A percentile compares a stretch with the other conserved stretches of the same genome.
phyloP scores from a whole-genome alignment of 2,113 vertebrate species.

The Sapajus apella region DNA sequence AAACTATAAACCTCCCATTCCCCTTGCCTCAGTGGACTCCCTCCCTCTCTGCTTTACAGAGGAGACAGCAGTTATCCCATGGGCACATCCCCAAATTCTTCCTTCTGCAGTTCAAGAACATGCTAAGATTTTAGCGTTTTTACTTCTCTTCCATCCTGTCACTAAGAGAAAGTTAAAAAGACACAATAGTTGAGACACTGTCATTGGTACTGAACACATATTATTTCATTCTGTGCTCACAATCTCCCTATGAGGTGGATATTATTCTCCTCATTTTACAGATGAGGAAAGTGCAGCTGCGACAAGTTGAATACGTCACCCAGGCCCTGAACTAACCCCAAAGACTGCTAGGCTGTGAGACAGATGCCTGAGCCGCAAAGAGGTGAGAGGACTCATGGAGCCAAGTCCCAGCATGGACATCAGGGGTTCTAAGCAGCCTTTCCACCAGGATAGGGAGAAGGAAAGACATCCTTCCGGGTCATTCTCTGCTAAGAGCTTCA shows the following conservation, averaged over 20 bases:
- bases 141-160: not conserved
- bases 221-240: not conserved
- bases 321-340: not conserved
- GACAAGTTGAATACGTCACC: not conserved
- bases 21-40: accelerated
- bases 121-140: not conserved
- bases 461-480: not conserved
- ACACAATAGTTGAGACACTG: not conserved
- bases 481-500: not conserved
- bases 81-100: not conserved
- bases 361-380: not conserved
- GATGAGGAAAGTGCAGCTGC: not conserved
- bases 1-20: not conserved
- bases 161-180: not conserved
- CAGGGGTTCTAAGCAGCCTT: not conserved
- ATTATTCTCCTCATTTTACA: not conserved
- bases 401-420: not conserved
- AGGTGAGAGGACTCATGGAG: not conserved
- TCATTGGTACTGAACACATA: not conserved
- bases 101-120: not conserved
- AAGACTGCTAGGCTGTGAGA: not conserved
- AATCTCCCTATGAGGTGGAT: not conserved
- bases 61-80: not conserved
- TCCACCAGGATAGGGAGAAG: not conserved
- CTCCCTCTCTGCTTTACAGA: not conserved